Percentiles rank a stretch among this genome's conserved stretches.
Conservation (phyloP, 2,797 vertebrate genomes). For the Typhlichthys eigenmanni region DNA sequence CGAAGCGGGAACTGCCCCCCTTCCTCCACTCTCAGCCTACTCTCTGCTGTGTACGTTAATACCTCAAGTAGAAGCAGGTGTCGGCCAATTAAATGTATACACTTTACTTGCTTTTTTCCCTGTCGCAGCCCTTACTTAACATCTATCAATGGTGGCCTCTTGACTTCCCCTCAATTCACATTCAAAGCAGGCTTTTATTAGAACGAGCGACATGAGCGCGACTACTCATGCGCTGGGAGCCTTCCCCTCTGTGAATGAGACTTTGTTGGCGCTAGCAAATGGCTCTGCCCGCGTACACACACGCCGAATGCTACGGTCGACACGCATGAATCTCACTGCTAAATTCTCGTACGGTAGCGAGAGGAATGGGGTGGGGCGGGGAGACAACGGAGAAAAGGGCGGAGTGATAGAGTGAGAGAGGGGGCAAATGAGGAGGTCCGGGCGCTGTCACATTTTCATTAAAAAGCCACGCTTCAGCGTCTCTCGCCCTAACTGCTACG, state of each 20-base stretch:
- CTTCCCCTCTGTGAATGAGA: slow-evolving; percentile 52
- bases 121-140: slow-evolving; percentile 55
- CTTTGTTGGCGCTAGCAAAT: slow-evolving; percentile 65
- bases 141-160: slow-evolving; percentile 66
- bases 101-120: slow-evolving; percentile 66
- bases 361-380: slow-evolving; percentile 29
- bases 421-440: slow-evolving; percentile 26
- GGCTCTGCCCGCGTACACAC: slow-evolving; percentile 54
- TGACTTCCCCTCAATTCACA: slow-evolving; percentile 66
- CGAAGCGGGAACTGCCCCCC: slow-evolving; percentile 54
- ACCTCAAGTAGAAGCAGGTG: slow-evolving; percentile 70
- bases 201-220: slow-evolving; percentile 58
- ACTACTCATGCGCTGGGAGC: slow-evolving; percentile 50
- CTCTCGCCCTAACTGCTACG: slow-evolving; percentile 74
- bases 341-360: slow-evolving; percentile 17
- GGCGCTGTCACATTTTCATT: slow-evolving; percentile 80
- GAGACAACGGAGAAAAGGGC: not conserved
- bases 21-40: slow-evolving; percentile 46
- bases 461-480: slow-evolving; percentile 82
- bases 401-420: slow-evolving; percentile 8
- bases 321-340: slow-evolving; percentile 50
- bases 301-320: slow-evolving; percentile 45
- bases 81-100: slow-evolving; percentile 73
- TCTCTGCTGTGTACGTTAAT: slow-evolving; percentile 64
- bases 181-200: slow-evolving; percentile 68